phyloP scores from a whole-genome alignment of 35 echinoderm and acorn worm species.

The Apostichopus japonicus region DNA sequence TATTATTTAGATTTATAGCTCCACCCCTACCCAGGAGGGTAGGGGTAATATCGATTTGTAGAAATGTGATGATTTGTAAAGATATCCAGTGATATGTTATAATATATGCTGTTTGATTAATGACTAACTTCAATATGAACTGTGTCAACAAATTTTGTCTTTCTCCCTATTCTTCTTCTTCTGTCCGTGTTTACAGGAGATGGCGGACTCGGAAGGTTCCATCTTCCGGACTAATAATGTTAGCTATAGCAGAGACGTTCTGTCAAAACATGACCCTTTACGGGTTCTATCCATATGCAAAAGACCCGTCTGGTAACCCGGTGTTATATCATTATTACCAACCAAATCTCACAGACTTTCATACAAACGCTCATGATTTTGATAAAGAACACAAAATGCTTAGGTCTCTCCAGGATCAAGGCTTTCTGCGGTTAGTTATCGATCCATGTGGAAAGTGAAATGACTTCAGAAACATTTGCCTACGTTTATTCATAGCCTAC shows the following conservation, averaged over 20 bases:
- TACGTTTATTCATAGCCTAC: too few relatives aligned
- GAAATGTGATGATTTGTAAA: too few relatives aligned
- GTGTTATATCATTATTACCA: constrained; percentile 54
- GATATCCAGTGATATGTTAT: too few relatives aligned
- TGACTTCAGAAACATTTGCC: not conserved
- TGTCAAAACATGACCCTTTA: constrained; percentile 42
- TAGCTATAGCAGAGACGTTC: constrained; percentile 22
- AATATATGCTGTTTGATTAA: too few relatives aligned
- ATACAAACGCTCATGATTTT: not conserved
- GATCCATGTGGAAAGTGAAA: not conserved
- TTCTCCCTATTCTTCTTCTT: not conserved
- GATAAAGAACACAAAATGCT: constrained; percentile 10
- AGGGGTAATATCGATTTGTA: too few relatives aligned
- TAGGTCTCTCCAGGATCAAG: not conserved
- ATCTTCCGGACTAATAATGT: constrained; percentile 20
- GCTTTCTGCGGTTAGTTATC: not conserved
- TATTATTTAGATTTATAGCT: too few relatives aligned
- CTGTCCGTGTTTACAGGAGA: not conserved
- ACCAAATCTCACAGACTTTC: constrained; percentile 18
- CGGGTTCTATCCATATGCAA: constrained; percentile 37
- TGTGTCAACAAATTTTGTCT: not conserved
- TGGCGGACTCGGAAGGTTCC: constrained; percentile 2
- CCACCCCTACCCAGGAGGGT: too few relatives aligned
- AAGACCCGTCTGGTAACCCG: not conserved
- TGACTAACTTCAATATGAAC: too few relatives aligned